Evolutionary conservation across 2,113 vertebrate species (phyloP), one percentile per base, ranked within the genome.

Genomic region (Ammodytes marinus): DNA sequence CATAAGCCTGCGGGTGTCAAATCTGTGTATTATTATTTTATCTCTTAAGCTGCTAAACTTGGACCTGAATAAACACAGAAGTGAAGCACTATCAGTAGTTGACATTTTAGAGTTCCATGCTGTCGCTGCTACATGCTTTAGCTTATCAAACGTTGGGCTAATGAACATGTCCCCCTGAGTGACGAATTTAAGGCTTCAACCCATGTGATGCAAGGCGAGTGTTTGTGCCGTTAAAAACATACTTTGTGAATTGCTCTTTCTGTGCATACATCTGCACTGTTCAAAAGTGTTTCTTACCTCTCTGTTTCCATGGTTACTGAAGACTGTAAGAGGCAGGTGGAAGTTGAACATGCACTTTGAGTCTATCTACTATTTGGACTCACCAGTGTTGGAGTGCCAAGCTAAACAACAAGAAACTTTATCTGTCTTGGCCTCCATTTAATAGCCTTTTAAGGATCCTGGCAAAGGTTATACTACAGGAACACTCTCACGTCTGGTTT

Each of bases 231-330:
- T 61, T 49, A 72, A 83, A 69, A 11, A 59, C 37, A 39, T 47
- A 65, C 13, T 19, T 3, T 35, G 17, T 45, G 27, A 39, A 55
- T 42, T 75, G 37, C 47, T 83, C 63, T 73, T 37, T 80, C 63
- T 1, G 12, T 63, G 50, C n/a, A 27, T 79, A 50, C 54, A 61
- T 83, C 50, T 43, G 13, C 53, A 55, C 73, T 67, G 35, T 77
- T 45, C 45, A 45, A 42, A 7, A 67, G 53, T 70, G 45, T 82
- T 79, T 79, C 53, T 83, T 54, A 86, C 68, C 47, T 79, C 66
- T 60, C 73, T 80, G 88, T 92, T 91, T 87, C 89, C 83, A 87
- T 90, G 91, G 90, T 80, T 86, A 89, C 90, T 67, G 57, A 69
- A 39, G 73, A 81, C 64, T 77, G 71, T 74, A 73, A 87, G 54